Conservation (phyloP, 2,797 vertebrate species). For the Semotilus atromaculatus region DNA sequence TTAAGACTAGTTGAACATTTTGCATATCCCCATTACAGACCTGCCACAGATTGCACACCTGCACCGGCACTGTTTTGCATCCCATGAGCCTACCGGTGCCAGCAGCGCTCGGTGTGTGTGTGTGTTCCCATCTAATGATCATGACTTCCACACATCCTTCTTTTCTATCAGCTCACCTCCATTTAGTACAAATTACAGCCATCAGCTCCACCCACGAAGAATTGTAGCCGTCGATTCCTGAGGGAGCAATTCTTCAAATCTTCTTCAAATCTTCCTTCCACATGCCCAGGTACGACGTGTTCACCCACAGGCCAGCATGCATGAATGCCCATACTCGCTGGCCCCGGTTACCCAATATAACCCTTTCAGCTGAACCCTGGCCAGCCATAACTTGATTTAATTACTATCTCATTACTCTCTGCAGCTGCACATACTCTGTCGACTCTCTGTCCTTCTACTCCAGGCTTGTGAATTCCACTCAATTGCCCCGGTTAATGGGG, state of each 20-base stretch:
- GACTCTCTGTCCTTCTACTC: slow-evolving; percentile 47
- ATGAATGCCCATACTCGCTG: slow-evolving; percentile 36
- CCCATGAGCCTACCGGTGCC: slow-evolving; percentile 32
- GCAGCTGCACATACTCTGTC: slow-evolving; percentile 37
- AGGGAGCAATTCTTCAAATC: slow-evolving; percentile 36
- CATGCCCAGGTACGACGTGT: slow-evolving; percentile 18
- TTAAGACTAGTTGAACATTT: slow-evolving; percentile 4
- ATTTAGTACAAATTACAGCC: slow-evolving; percentile 55
- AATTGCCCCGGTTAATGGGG: slow-evolving; percentile 62
- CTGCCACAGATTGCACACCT: slow-evolving; percentile 30
- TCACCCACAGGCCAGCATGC: slow-evolving; percentile 39
- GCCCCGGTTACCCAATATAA: slow-evolving; percentile 33
- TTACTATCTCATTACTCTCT: slow-evolving; percentile 61
- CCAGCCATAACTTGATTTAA: slow-evolving; percentile 56
- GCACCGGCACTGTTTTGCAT: slow-evolving; percentile 7
- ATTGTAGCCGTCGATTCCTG: neutral
- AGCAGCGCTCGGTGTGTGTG: slow-evolving; percentile 31
- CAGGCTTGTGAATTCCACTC: slow-evolving; percentile 57
- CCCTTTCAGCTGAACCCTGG: slow-evolving; percentile 40
- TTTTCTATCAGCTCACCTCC: slow-evolving; percentile 50
- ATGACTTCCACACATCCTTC: slow-evolving; percentile 51
- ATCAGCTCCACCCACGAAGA: slow-evolving; percentile 45
- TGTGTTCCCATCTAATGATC: slow-evolving; percentile 50
- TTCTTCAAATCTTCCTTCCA: slow-evolving; percentile 30
- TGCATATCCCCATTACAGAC: slow-evolving; percentile 14